Percentiles rank a stretch among this genome's conserved stretches.
Evolutionary conservation across 2,113 vertebrate species (phyloP).

Genomic region (Podiceps cristatus): DNA sequence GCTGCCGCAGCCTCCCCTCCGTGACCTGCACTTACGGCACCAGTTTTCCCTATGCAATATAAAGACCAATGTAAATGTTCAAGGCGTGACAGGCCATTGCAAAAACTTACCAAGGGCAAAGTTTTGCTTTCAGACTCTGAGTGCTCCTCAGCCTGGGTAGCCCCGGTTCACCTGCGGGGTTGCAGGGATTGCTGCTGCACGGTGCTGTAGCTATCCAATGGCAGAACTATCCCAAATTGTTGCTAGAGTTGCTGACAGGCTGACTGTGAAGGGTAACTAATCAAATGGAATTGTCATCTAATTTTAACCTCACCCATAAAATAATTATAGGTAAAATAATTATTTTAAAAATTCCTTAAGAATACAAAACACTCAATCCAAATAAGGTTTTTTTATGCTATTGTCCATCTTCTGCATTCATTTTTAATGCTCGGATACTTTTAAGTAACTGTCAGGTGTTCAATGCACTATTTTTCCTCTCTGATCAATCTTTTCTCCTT

Average conservation of each 20-base stretch:
- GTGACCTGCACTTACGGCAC: neutral
- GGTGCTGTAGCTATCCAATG: neutral
- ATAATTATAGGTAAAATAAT: neutral
- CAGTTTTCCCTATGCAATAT: neutral
- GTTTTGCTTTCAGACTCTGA: neutral
- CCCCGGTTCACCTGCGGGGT: neutral
- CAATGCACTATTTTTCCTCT: neutral
- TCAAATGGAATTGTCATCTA: neutral
- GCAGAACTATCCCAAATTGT: neutral
- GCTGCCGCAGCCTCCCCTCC: neutral
- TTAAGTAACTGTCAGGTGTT: neutral
- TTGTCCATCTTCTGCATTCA: neutral
- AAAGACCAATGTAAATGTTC: neutral
- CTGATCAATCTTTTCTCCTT: neutral
- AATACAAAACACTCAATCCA: neutral
- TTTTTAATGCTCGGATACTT: neutral
- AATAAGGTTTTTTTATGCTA: neutral
- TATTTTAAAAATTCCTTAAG: neutral
- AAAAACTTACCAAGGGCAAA: neutral
- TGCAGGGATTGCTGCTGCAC: neutral
- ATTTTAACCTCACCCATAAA: neutral
- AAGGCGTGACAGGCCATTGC: fast-evolving
- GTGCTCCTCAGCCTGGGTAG: neutral
- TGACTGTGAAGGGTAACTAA: neutral
- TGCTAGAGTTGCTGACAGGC: neutral